Evolutionary conservation across 1,140 invertebrate genomes (phyloP).

Genomic region (Magallana gigas): DNA sequence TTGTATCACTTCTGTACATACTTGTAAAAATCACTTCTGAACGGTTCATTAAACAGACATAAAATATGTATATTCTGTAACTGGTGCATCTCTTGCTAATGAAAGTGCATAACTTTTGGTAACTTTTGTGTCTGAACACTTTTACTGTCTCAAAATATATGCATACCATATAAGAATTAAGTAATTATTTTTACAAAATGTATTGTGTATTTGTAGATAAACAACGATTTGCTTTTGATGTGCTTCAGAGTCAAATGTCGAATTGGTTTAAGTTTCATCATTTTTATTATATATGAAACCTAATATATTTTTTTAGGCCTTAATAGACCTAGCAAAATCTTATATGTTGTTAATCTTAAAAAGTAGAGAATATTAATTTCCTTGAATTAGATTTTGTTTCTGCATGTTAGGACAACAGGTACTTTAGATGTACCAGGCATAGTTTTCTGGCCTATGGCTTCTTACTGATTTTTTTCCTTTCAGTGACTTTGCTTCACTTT

Average conservation of each 20-base stretch:
- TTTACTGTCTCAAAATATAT: conserved; percentile 22
- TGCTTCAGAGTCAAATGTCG: not conserved
- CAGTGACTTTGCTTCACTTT: not conserved
- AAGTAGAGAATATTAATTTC: too few relatives aligned
- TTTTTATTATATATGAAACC: too few relatives aligned
- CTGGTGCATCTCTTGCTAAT: too few relatives aligned
- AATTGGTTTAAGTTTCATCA: too few relatives aligned
- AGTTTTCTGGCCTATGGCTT: not conserved
- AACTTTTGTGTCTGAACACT: not conserved
- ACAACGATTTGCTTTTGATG: conserved; percentile 1
- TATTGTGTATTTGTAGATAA: conserved; percentile 19
- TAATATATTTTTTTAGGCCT: too few relatives aligned
- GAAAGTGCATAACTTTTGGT: not conserved
- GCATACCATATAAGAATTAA: not conserved
- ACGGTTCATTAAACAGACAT: too few relatives aligned
- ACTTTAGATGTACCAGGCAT: not conserved
- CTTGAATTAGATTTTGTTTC: not conserved
- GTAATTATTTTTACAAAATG: too few relatives aligned
- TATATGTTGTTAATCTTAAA: too few relatives aligned
- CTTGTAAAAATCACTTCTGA: too few relatives aligned
- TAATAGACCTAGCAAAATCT: too few relatives aligned
- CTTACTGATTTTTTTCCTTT: not conserved
- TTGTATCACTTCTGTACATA: too few relatives aligned
- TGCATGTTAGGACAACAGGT: not conserved
- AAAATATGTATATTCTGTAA: too few relatives aligned